Evolutionary conservation across 2,888 invertebrate genomes (phyloP), one percentile per base, ranked within the genome.

Genomic region (Bursaphelenchus okinawaensis): DNA sequence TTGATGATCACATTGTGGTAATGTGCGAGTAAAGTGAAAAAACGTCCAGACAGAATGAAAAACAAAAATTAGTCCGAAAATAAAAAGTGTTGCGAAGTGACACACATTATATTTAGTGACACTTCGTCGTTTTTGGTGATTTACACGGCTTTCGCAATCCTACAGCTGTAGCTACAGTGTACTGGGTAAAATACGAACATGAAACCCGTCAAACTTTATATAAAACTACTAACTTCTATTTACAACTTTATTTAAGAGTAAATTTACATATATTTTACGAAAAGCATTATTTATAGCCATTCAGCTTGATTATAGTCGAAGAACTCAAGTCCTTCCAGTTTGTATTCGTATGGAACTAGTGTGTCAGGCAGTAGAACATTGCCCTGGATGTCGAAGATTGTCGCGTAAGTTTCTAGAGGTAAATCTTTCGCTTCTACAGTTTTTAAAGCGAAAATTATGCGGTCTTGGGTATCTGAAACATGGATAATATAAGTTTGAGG

Each of bases 241-340:
- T n/a, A n/a, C n/a, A n/a, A n/a, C n/a, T n/a, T n/a, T n/a, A n/a
- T n/a, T n/a, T n/a, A n/a, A n/a, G n/a, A n/a, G n/a, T n/a, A n/a
- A n/a, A n/a, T n/a, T n/a, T n/a, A n/a, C n/a, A n/a, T n/a, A n/a
- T n/a, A n/a, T n/a, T n/a, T n/a, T n/a, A n/a, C n/a, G n/a, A n/a
- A n/a, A n/a, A n/a, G n/a, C n/a, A 40, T n/a, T 40, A 40, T 40
- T 40, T 40, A 40, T n/a, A 40, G n/a, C 40, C 40, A 40, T n/a
- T 54, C 54, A 16, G 12, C 16, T 4, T 54, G 24, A 12, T 12
- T 54, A 4, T 16, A 54, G 54, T 54, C 27, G 54, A 27, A 54
- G 19, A 54, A 54, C 19, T 54, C 54, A n/a, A 54, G 16, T 12
- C 54, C 54, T 54, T 54, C 54, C 2, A 54, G 24, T 54, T 54